Evolutionary conservation across 2,113 vertebrate genomes (phyloP).

Genomic region (Castor canadensis): DNA sequence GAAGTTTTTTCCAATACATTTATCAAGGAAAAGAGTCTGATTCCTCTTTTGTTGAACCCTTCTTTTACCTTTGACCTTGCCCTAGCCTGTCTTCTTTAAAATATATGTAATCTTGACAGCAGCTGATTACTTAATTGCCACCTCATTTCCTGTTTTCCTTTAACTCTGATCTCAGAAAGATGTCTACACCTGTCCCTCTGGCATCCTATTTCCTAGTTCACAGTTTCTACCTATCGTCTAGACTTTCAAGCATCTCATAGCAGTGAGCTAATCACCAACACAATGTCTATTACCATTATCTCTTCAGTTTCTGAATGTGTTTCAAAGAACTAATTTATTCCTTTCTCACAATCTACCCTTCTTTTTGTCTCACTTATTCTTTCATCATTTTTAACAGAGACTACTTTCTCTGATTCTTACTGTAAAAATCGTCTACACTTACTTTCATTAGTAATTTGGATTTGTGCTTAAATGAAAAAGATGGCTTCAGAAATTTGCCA

Average conservation of each 20-base stretch:
- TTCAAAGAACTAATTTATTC: neutral
- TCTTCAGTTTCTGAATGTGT: neutral
- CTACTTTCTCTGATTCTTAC: neutral
- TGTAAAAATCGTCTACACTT: neutral
- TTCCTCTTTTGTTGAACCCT: slow-evolving; percentile 26
- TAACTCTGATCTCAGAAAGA: slow-evolving; percentile 55
- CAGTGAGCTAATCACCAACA: neutral
- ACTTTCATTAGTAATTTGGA: neutral
- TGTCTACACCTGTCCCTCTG: slow-evolving; percentile 37
- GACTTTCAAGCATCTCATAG: neutral
- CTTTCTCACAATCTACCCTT: neutral
- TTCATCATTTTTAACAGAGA: neutral
- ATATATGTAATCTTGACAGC: slow-evolving; percentile 48
- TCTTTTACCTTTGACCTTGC: slow-evolving; percentile 63
- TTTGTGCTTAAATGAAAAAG: neutral
- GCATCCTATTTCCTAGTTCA: slow-evolving; percentile 25
- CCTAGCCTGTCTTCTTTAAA: slow-evolving; percentile 20
- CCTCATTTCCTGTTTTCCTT: slow-evolving; percentile 55
- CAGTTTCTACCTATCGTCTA: neutral
- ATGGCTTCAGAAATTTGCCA: neutral
- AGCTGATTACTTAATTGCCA: slow-evolving; percentile 58
- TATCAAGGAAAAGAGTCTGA: neutral
- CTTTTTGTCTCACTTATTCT: neutral
- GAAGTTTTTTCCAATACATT: neutral
- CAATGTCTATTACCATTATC: neutral